These are phyloP conservation scores for Syngnathus typhle DNA, from an alignment of 2,113 vertebrate species.

Conservation along the genomic window DNA sequence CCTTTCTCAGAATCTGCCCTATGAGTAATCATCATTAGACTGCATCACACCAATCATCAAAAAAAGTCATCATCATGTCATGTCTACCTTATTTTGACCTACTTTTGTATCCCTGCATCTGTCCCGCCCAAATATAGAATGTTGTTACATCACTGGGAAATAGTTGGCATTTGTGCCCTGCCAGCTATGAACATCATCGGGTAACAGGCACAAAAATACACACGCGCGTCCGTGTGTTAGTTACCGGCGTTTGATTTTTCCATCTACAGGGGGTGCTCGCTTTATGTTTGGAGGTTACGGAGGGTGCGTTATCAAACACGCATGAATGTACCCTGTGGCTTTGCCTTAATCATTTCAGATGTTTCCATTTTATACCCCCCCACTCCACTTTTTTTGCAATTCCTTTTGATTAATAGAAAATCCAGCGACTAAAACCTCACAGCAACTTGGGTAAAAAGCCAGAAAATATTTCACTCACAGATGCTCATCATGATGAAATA, in stretches of 20 bases:
- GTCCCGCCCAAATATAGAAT: conserved; percentile 52
- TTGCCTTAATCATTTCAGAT: background rate
- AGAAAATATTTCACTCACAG: background rate
- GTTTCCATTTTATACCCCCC: background rate
- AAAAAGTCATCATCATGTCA: background rate
- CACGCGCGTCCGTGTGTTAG: background rate
- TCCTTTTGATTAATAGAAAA: background rate
- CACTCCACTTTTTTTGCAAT: background rate
- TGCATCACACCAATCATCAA: conserved; percentile 28
- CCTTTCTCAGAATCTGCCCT: conserved; percentile 69
- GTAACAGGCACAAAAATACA: conserved; percentile 52
- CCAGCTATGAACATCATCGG: conserved; percentile 49
- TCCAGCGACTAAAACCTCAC: background rate
- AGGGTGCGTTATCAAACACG: background rate
- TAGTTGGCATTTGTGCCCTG: conserved; percentile 53
- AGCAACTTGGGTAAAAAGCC: background rate
- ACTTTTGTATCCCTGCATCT: background rate
- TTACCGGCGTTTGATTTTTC: background rate
- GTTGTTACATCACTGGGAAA: conserved; percentile 42
- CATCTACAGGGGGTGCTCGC: background rate
- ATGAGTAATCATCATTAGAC: conserved; percentile 69
- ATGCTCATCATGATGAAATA: background rate
- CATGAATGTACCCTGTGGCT: background rate
- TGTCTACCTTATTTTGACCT: conserved; percentile 3
- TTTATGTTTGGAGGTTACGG: background rate